Evolutionary conservation across 1,140 invertebrate species (phyloP), one percentile per base, ranked within the genome.

Genomic region (Magallana ariakensis): DNA sequence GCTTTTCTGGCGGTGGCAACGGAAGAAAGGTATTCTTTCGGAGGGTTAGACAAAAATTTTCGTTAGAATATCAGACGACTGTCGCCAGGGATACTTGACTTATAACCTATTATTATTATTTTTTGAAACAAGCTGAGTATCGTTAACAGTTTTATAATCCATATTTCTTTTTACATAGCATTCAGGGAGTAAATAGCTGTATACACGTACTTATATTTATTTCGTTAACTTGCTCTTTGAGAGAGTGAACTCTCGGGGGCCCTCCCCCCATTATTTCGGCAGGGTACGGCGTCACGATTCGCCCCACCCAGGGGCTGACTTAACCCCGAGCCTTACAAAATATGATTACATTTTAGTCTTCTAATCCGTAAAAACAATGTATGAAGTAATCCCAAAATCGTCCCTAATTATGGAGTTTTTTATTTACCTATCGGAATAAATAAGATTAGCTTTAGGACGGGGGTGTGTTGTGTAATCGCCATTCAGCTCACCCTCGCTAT

Each of bases 1-100:
- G 55, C 55, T 62, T 62, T 84, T 46, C 33, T 19, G 56, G 62
- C 83, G 56, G 22, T 33, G 26, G 22, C 33, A 62, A 16, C 83
- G 83, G 83, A 60, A 83, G 56, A 84, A 62, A 84, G 33, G 83
- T 58, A 60, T 53, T 62, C 33, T 16, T 22, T 53, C 57, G 83
- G 57, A 62, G 58, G 58, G 58, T 62, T 84, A 58, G 83, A 58
- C 83, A 60, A 46, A 60, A 46, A 62, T 46, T 84, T 62, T 60
- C 33, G 83, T 46, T 56, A 46, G 57, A 58, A 60, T 62, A 58
- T 46, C 80, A 86, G 85, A 80, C 70, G 82, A 57, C 13, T 83
- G 85, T 86, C 85, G 85, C 85, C 85, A 66, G 10, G 33, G 6
- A 46, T 56, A 86, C 85, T 86, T 90, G 91, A 84, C 89, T 60